Conservation (phyloP, 2,113 vertebrate genomes). For the Spea multiplicata region DNA sequence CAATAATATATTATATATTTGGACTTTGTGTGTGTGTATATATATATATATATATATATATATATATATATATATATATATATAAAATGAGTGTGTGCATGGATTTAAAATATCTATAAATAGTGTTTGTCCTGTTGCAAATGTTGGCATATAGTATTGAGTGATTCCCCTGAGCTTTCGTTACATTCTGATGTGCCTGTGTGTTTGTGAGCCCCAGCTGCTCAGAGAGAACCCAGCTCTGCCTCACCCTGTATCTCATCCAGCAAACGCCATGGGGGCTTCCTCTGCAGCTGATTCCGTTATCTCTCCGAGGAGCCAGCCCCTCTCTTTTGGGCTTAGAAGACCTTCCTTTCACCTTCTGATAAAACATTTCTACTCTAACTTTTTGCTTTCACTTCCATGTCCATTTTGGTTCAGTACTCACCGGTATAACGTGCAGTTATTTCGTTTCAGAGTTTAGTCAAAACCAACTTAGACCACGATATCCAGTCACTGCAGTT, state of each 20-base stretch:
- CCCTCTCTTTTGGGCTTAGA: slow-evolving; percentile 36
- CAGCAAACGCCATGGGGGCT: slow-evolving; percentile 49
- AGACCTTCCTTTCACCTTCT: slow-evolving; percentile 5
- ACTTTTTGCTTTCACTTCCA: no score
- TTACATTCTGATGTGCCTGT: slow-evolving; percentile 57
- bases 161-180: slow-evolving; percentile 52
- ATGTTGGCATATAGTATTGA: not conserved
- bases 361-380: not conserved
- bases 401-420: not conserved
- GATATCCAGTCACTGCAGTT: no score
- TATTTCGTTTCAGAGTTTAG: no score
- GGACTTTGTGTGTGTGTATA: no score
- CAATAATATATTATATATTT: no score
- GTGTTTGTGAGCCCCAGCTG: slow-evolving; percentile 67
- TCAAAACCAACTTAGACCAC: no score
- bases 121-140: not conserved
- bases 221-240: slow-evolving; percentile 54
- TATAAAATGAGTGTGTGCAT: no score
- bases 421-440: not conserved
- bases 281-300: slow-evolving; percentile 57
- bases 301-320: slow-evolving; percentile 57
- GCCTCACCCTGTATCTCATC: slow-evolving; percentile 61
- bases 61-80: no score
- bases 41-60: no score
- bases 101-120: not conserved